These are phyloP conservation scores for Hoplodrina ambigua DNA, from an alignment of 2,888 invertebrate species.

Conservation along the genomic window DNA sequence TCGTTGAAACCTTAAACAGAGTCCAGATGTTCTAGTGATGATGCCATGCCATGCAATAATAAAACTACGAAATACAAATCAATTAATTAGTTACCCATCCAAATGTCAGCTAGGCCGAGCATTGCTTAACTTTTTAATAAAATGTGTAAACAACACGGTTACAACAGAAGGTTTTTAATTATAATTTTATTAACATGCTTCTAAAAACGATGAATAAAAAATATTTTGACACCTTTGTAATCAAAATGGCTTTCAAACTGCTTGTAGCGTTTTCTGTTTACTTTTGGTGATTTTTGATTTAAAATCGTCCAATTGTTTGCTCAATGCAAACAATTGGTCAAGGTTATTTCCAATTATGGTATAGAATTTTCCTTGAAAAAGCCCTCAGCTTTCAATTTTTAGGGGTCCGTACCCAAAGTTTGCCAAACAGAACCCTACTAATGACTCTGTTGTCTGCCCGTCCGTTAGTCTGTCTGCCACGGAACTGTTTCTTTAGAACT, in stretches of 20 bases:
- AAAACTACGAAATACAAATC: slow-evolving; percentile 16
- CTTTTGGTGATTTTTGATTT: background rate
- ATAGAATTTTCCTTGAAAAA: background rate
- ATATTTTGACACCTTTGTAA: slow-evolving; percentile 22
- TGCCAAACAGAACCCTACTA: too few relatives aligned
- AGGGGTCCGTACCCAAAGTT: too few relatives aligned
- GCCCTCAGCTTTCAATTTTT: too few relatives aligned
- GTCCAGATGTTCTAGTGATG: slow-evolving; percentile 9
- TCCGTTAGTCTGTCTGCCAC: too few relatives aligned
- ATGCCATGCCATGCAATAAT: slow-evolving; percentile 16
- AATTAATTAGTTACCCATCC: slow-evolving; percentile 20
- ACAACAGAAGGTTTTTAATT: slow-evolving; percentile 50
- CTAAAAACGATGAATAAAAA: slow-evolving; percentile 27
- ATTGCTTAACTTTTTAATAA: slow-evolving; percentile 45
- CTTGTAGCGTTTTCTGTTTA: background rate
- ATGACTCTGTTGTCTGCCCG: too few relatives aligned
- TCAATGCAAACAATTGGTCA: too few relatives aligned
- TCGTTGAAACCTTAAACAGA: slow-evolving; percentile 1
- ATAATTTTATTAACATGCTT: slow-evolving; percentile 48
- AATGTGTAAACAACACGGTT: slow-evolving; percentile 47
- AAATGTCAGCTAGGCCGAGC: slow-evolving; percentile 18
- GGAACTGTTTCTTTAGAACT: too few relatives aligned
- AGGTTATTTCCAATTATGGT: background rate
- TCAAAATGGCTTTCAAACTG: slow-evolving; percentile 7
- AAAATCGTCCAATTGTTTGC: background rate